A percentile compares a stretch with the other conserved stretches of the same genome.
Evolutionary conservation across 1,140 invertebrate genomes (phyloP).

Genomic region (Pseudomyrmex dendroicus): DNA sequence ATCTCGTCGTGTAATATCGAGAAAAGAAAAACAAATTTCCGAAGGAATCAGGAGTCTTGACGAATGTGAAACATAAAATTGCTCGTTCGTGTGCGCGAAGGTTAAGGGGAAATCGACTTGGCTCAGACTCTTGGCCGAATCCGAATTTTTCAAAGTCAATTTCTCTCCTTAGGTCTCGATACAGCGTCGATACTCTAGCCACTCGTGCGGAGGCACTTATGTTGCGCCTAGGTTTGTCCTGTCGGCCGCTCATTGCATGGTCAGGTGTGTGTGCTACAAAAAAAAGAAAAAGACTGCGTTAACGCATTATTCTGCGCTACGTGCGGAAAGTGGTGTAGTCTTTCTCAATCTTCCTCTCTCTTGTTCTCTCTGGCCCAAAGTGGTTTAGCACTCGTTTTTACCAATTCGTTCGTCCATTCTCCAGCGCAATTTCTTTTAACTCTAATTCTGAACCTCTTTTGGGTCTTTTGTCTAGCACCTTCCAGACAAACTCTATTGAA

Average conservation of each 20-base stretch:
- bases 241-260: slow-evolving; percentile 77
- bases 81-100: not conserved
- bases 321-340: slow-evolving; percentile 48
- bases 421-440: not conserved
- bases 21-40: not conserved
- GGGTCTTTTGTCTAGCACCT: no score
- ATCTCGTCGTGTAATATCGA: no score
- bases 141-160: slow-evolving; percentile 71
- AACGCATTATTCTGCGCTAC: slow-evolving; percentile 23
- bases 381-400: slow-evolving; percentile 28
- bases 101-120: slow-evolving; percentile 55
- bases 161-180: slow-evolving; percentile 72
- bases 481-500: no score
- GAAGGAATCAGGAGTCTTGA: slow-evolving; percentile 2
- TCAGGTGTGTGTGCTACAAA: slow-evolving; percentile 67
- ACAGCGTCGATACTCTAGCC: slow-evolving; percentile 66
- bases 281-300: slow-evolving; percentile 56
- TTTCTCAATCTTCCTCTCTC: not conserved
- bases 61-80: not conserved
- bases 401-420: not conserved
- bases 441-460: not conserved
- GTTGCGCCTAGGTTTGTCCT: slow-evolving; percentile 73
- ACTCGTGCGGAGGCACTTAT: slow-evolving; percentile 76
- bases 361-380: slow-evolving; percentile 32
- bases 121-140: slow-evolving; percentile 52